These are phyloP conservation scores for Azemiops feae DNA, from an alignment of 2,113 vertebrate species.

Conservation along the genomic window DNA sequence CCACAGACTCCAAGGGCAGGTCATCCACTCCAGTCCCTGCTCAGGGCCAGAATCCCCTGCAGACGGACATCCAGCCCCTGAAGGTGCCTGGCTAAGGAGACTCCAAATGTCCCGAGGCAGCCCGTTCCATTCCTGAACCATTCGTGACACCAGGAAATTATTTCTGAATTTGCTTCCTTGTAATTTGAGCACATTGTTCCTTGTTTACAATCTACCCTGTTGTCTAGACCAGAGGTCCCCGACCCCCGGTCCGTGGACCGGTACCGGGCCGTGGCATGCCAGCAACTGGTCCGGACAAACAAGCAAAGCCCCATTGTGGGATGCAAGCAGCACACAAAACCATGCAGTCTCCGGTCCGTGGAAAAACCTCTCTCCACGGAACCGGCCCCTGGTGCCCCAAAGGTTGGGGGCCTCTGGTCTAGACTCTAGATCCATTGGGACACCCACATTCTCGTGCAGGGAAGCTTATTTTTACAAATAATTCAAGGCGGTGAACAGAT, in stretches of 20 bases:
- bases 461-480: background rate
- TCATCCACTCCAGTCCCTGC: background rate
- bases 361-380: no score
- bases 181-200: background rate
- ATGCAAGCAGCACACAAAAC: no score
- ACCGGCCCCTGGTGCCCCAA: no score
- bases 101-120: background rate
- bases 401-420: no score
- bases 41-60: background rate
- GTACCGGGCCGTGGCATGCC: no score
- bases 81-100: background rate
- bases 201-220: background rate
- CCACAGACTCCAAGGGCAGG: background rate
- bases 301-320: no score
- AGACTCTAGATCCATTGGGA: background rate
- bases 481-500: background rate
- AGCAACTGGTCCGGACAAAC: no score
- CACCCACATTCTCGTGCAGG: background rate
- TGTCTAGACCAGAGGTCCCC: background rate
- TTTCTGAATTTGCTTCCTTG: background rate
- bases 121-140: background rate
- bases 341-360: no score
- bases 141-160: background rate
- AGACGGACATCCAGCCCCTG: background rate
- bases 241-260: no score